Base-by-base conservation (phyloP, 1,140 invertebrate species). In the Hycleus cichorii region DNA sequence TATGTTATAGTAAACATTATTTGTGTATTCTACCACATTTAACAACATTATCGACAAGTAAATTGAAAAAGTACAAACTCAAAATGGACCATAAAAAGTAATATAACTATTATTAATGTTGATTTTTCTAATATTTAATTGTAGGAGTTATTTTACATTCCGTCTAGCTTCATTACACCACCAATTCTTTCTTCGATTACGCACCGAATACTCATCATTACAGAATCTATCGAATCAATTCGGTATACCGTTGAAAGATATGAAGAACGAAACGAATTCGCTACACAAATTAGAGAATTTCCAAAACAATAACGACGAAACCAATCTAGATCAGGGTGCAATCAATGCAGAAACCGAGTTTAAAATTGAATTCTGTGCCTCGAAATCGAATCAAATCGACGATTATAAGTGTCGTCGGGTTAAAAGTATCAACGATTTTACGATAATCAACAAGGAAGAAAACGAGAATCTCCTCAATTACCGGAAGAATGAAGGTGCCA, bases 11-110 rank as follows among this genome's bases (percentile, higher is more conserved):
- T 62, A 88, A 88, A 68, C 85, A 82, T 49, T 84, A 80, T 42
- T 72, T 89, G 8, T 81, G 86, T 39, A 80, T 89, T 39, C 74
- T 83, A 62, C 78, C 81, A 2, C 79, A 81, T 66, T 71, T 73
- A 69, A 80, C 72, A 73, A 76, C 72, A 6, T 73, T 82, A 52
- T 77, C 75, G 38, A 81, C 83, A 57, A 84, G 18, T 18, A 18
- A 83, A 59, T 74, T 81, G 6, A 80, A 81, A 47, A 88, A 88
- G 70, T 86, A 85, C 69, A 88, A 88, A 70, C 72, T 89, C 0
- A 82, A 83, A 75, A 86, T 89, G 84, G 78, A 82, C 62, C 79
- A 83, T 57, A 83, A 84, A 69, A 89, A 88, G 82, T 84, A 71
- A 78, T n/a, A 42, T 42, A 32, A 10, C 4, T 39, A 46, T 24